Evolutionary conservation across 1,140 invertebrate species (phyloP).

Genomic region (Pantala flavescens): DNA sequence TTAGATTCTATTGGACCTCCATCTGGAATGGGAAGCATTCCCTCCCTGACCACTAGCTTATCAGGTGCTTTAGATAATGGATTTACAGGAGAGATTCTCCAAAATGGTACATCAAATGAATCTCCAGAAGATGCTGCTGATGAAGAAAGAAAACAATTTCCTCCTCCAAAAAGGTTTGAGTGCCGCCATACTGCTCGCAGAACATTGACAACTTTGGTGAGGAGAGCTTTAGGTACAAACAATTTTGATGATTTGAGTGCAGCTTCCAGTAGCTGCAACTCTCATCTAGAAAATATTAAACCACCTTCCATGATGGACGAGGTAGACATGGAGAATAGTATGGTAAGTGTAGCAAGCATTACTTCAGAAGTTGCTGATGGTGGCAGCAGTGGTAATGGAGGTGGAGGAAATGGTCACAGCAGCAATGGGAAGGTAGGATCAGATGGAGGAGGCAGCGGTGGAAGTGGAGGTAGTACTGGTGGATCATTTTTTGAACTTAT

Average conservation of each 20-base stretch:
- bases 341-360: constrained; percentile 74
- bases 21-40: constrained; percentile 48
- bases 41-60: constrained; percentile 48
- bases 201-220: constrained; percentile 25
- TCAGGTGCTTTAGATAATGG: constrained; percentile 29
- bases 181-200: constrained; percentile 22
- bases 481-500: constrained; percentile 31
- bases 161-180: constrained; percentile 23
- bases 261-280: constrained; percentile 43
- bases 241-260: constrained; percentile 25
- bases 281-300: constrained; percentile 64
- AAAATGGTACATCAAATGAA: constrained; percentile 26
- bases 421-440: not conserved
- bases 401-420: not conserved
- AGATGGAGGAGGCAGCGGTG: constrained; percentile 16
- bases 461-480: constrained; percentile 19
- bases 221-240: constrained; percentile 27
- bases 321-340: constrained; percentile 62
- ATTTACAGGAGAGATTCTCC: constrained; percentile 32
- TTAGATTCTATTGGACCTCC: constrained; percentile 68
- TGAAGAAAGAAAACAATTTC: constrained; percentile 32
- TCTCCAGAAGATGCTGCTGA: constrained; percentile 30
- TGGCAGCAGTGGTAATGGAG: constrained; percentile 13
- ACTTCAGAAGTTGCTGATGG: constrained; percentile 60
- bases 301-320: constrained; percentile 73